These are phyloP conservation scores for Bufotes viridis DNA, from an alignment of 2,797 vertebrate genomes.

Conservation along the genomic window DNA sequence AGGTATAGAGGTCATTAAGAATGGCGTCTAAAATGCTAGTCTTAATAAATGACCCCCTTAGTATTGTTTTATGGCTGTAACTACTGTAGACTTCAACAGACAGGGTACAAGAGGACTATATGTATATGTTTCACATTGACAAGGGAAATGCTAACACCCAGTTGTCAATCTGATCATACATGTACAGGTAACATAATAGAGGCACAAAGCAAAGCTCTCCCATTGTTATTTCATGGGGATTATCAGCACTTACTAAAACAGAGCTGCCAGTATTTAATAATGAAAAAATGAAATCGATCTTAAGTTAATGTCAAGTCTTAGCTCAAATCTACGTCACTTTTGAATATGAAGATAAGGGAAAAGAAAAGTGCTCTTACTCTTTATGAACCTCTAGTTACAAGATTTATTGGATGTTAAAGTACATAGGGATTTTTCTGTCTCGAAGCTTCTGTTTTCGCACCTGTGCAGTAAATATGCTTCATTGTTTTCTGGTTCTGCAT, in stretches of 20 bases:
- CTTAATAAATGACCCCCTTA: too few relatives aligned
- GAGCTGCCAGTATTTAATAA: neutral
- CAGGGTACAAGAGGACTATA: too few relatives aligned
- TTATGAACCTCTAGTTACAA: constrained; percentile 18
- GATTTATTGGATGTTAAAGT: constrained; percentile 38
- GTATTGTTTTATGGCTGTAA: too few relatives aligned
- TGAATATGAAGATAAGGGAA: neutral
- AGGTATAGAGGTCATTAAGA: too few relatives aligned
- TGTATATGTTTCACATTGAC: too few relatives aligned
- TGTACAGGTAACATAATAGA: neutral
- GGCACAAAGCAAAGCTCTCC: neutral
- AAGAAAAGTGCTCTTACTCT: constrained; percentile 3
- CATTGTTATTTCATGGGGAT: neutral
- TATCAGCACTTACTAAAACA: neutral
- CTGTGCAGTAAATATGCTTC: constrained; percentile 28
- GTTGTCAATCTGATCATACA: too few relatives aligned
- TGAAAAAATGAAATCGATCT: neutral
- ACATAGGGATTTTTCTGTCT: constrained; percentile 26
- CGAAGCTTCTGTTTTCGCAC: constrained; percentile 30
- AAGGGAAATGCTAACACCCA: too few relatives aligned
- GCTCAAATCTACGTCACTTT: neutral
- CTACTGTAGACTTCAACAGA: too few relatives aligned
- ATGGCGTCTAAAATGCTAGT: too few relatives aligned
- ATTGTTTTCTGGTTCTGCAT: constrained; percentile 23
- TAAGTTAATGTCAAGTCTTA: neutral